These are phyloP conservation scores for Campoletis raptor DNA, from an alignment of 2,888 invertebrate species.

Conservation along the genomic window DNA sequence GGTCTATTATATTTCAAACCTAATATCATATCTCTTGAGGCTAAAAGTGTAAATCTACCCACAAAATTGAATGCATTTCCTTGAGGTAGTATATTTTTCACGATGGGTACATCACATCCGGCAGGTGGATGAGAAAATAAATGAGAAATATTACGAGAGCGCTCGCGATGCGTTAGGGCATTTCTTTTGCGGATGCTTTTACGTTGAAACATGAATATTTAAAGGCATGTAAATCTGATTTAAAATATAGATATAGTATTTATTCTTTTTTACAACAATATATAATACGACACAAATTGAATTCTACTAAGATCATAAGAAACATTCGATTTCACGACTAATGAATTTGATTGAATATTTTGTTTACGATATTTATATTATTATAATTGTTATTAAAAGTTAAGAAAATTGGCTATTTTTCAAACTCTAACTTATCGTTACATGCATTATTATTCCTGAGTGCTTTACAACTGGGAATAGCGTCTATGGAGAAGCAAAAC, in stretches of 20 bases:
- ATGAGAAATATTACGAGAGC: conserved; percentile 48
- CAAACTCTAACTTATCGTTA: conserved; percentile 1
- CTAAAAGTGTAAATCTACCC: conserved; percentile 49
- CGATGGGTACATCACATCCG: conserved; percentile 34
- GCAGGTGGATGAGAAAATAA: conserved; percentile 37
- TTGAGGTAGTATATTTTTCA: conserved; percentile 28
- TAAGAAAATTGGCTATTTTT: neutral
- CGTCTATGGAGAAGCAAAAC: conserved; percentile 11
- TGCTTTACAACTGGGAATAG: neutral
- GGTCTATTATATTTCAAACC: conserved; percentile 50
- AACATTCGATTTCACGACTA: neutral
- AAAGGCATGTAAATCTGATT: conserved; percentile 3
- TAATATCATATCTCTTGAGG: conserved; percentile 45
- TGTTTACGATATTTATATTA: neutral
- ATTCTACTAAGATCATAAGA: neutral
- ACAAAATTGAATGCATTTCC: conserved; percentile 61
- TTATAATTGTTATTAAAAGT: neutral
- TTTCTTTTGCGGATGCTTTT: conserved; percentile 18
- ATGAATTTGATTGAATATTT: neutral
- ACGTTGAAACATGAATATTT: conserved; percentile 22
- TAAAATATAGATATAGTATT: neutral
- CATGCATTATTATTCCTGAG: conserved; percentile 22
- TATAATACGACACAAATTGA: neutral
- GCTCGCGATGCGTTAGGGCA: neutral
- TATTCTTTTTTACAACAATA: neutral